Evolutionary conservation across 2,113 vertebrate genomes (phyloP), one percentile per base, ranked within the genome.

Genomic region (Leptobrachium ailaonicum): DNA sequence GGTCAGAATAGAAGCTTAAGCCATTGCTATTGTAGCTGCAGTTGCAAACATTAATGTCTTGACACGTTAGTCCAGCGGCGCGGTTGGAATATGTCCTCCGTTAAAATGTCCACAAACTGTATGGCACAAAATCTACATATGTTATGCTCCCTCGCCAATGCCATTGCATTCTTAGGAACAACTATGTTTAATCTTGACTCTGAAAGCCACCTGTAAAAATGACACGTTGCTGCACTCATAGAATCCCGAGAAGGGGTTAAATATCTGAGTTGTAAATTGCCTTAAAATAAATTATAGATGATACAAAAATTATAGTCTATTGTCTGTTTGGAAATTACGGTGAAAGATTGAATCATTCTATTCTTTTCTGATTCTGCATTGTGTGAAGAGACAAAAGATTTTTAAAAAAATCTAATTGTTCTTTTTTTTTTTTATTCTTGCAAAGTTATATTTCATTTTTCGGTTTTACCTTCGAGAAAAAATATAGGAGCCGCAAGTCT

Each of bases 311-410:
- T 11, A 60, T 8, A 60, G 10, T 60, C 43, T 78, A n/a, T 71
- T 8, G 13, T 62, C 54, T 47, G 13, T 68, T 63, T 77, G 56
- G 41, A 78, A 71, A 78, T 71, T 47, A 71, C 56, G 41, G 42
- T 10, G 20, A 60, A 20, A 45, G 76, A 71, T n/a, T 10, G 54
- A 41, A 11, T 71, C 47, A 42, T 40, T 32, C 20, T 32, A 32
- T 32, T 32, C 62, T 62, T 71, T 50, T 12, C 56, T 78, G 76
- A 78, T 78, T 78, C 69, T 4, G 44, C 4, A 78, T 71, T 78
- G 76, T 78, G 32, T 63, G 45, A 58, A 2, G 43, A 68, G 70
- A 71, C 76, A 71, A 78, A 71, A 13, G 67, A 70, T 10, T 32
- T 32, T 8, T 13, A n/a, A 20, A 7, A 8, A 50, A 78, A 47